A percentile compares a stretch with the other conserved stretches of the same genome.
phyloP scores from a whole-genome alignment of 2,113 vertebrate species.

The Oryzias javanicus region DNA sequence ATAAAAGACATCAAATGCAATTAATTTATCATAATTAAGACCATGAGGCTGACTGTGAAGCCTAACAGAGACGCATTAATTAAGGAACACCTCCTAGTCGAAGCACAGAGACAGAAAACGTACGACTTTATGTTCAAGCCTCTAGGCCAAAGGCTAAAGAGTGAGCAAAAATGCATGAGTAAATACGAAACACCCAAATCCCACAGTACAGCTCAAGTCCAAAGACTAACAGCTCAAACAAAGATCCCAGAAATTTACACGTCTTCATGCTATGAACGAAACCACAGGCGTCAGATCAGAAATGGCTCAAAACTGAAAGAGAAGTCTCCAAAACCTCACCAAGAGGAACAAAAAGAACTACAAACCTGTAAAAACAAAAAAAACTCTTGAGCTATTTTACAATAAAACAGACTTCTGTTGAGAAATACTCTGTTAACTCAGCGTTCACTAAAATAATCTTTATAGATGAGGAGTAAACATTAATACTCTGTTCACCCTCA shows the following conservation, averaged over 20 bases:
- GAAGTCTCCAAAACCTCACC: background rate
- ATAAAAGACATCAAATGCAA: background rate
- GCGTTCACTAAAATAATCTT: too few relatives aligned
- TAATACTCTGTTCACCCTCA: background rate
- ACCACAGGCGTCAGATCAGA: slow-evolving; percentile 2
- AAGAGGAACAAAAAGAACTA: too few relatives aligned
- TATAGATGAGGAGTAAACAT: too few relatives aligned
- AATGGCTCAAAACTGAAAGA: slow-evolving; percentile 1
- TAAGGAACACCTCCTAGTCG: background rate
- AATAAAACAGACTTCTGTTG: too few relatives aligned
- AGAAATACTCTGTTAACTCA: too few relatives aligned
- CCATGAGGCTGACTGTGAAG: background rate
- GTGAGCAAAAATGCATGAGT: slow-evolving; percentile 14
- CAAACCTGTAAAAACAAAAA: too few relatives aligned
- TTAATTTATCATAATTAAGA: background rate
- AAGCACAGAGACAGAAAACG: slow-evolving; percentile 11
- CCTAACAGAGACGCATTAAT: background rate
- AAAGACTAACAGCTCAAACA: slow-evolving; percentile 20
- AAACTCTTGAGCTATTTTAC: too few relatives aligned
- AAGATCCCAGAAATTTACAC: slow-evolving; percentile 1
- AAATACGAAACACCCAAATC: slow-evolving; percentile 26
- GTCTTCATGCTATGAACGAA: background rate
- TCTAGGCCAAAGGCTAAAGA: slow-evolving; percentile 19
- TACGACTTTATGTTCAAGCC: slow-evolving; percentile 15
- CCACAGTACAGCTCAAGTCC: slow-evolving; percentile 18